A percentile compares a stretch with the other conserved stretches of the same genome.
Evolutionary conservation across 2,113 vertebrate genomes (phyloP).

Genomic region (Mionectes macconnelli): DNA sequence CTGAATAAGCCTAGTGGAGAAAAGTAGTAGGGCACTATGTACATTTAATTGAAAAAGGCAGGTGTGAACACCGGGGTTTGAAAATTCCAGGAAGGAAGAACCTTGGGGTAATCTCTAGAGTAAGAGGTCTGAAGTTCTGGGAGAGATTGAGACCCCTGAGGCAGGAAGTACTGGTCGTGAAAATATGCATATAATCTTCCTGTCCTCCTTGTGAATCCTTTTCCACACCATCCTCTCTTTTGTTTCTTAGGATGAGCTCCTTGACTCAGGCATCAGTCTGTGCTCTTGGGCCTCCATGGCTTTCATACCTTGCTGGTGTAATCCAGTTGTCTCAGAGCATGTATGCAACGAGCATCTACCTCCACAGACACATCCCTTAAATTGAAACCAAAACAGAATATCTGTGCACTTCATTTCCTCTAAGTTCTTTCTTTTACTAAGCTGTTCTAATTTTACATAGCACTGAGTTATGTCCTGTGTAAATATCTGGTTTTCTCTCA

Average conservation of each 20-base stretch:
- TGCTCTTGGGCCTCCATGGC: background rate
- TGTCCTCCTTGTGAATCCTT: background rate
- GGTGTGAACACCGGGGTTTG: accelerated
- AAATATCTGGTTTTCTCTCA: background rate
- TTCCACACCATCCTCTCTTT: background rate
- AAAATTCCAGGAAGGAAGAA: background rate
- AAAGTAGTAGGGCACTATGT: background rate
- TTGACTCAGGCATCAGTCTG: background rate
- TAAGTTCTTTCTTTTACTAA: background rate
- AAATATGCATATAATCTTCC: background rate
- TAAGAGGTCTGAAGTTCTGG: background rate
- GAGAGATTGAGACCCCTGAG: background rate
- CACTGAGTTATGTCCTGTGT: background rate
- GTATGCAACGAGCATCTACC: background rate
- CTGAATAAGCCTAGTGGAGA: background rate
- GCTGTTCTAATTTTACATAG: background rate
- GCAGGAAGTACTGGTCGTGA: background rate
- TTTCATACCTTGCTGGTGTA: background rate
- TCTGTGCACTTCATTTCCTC: background rate
- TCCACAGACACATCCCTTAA: background rate
- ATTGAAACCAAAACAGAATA: background rate
- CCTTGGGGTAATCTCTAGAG: background rate
- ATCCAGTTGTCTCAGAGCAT: background rate
- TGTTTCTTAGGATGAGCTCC: background rate
- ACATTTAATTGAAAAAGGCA: background rate